Evolutionary conservation across 2,797 vertebrate genomes (phyloP).

Genomic region (Diglossa cyanea): DNA sequence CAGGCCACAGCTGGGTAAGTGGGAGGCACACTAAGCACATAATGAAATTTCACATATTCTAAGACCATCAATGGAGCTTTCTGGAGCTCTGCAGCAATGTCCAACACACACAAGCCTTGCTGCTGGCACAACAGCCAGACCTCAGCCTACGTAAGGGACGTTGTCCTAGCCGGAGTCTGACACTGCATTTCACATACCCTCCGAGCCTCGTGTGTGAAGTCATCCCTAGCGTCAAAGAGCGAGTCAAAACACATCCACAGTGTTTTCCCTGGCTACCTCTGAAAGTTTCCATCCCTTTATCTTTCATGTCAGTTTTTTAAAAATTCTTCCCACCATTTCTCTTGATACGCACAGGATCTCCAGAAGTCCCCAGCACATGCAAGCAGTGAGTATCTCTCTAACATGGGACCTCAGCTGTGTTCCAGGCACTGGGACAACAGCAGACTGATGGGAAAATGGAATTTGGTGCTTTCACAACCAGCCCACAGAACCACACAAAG

Average conservation of each 20-base stretch:
- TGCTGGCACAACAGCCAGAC: not conserved
- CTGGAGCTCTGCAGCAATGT: not conserved
- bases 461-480: not conserved
- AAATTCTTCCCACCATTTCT: not conserved
- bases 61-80: not conserved
- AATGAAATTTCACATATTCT: not conserved
- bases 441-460: rapidly evolving
- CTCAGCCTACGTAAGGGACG: not conserved
- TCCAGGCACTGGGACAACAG: not conserved
- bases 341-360: not conserved
- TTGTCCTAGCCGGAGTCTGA: not conserved
- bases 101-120: not conserved
- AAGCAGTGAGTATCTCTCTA: not conserved
- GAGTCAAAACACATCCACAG: not conserved
- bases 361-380: rapidly evolving
- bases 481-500: not conserved
- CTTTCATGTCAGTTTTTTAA: rapidly evolving
- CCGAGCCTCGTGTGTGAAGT: not conserved
- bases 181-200: not conserved
- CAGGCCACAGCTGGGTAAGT: not conserved
- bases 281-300: not conserved
- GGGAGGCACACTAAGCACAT: not conserved
- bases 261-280: not conserved
- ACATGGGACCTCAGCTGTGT: not conserved
- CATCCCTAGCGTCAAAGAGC: not conserved